phyloP scores from a whole-genome alignment of 2,888 invertebrate genomes.

The Caenorhabditis sp. region DNA sequence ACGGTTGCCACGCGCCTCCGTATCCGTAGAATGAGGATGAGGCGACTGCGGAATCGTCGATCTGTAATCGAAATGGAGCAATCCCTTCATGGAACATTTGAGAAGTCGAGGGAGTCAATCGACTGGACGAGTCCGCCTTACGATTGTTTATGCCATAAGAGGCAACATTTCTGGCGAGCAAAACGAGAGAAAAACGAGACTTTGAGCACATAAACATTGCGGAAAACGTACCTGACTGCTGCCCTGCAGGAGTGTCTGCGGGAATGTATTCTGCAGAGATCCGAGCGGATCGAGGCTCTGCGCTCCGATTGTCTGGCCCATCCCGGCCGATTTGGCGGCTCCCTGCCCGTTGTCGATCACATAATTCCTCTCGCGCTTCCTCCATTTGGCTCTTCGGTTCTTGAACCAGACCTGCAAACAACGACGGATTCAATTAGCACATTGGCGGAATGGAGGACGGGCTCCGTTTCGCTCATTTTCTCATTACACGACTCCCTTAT shows the following conservation, averaged over 20 bases:
- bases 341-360: slow-evolving; percentile 43
- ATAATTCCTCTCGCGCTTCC: slow-evolving; percentile 76
- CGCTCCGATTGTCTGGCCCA: slow-evolving; percentile 12
- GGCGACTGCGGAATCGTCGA: slow-evolving; percentile 53
- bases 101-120: neutral
- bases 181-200: slow-evolving; percentile 40
- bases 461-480: slow-evolving; percentile 25
- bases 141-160: slow-evolving; percentile 48
- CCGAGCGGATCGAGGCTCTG: slow-evolving; percentile 38
- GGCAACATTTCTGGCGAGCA: slow-evolving; percentile 36
- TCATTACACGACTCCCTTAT: slow-evolving; percentile 48
- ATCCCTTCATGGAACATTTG: neutral
- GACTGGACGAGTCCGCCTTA: no score
- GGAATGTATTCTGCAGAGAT: slow-evolving; percentile 58
- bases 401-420: slow-evolving; percentile 77
- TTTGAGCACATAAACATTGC: slow-evolving; percentile 29
- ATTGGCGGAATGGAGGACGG: neutral
- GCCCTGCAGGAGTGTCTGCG: slow-evolving; percentile 47
- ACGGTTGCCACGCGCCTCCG: slow-evolving; percentile 57
- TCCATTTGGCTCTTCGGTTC: slow-evolving; percentile 79
- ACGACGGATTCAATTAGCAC: slow-evolving; percentile 55
- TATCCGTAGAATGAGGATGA: slow-evolving; percentile 64
- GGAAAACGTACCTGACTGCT: slow-evolving; percentile 37
- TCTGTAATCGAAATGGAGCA: slow-evolving; percentile 49
- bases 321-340: slow-evolving; percentile 17